Base-by-base conservation (phyloP, 2,888 invertebrate species). In the Fragum whitleyi region DNA sequence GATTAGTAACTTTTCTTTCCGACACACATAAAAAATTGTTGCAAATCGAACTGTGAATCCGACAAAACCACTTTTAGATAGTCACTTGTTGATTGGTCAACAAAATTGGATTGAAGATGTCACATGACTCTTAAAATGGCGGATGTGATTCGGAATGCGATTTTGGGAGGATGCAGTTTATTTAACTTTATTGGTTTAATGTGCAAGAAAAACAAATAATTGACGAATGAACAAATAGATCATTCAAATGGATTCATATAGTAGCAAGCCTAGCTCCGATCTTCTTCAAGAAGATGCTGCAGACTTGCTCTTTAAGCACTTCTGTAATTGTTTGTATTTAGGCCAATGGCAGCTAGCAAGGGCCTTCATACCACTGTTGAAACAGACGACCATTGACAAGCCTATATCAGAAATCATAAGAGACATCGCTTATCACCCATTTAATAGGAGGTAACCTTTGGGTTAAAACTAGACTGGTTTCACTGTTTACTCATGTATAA, bases 331-430 rank as follows among this genome's bases (percentile, higher is more conserved):
- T 87, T 68, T 93, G 28, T 90, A 88, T 70, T 79, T 92, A 53
- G 93, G 93, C 11, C 92, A 93, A 81, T 93, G 93, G 92, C 92
- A 93, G 85, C 85, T 92, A 69, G 92, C 92, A 0, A 83, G 86
- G 65, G 86, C 92, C 14, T 90, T 89, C 76, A 72, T 90, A 9
- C 65, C 81, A 47, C 86, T 87, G 57, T 76, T 92, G 26, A 28
- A 39, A 36, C 16, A 16, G 23, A 11, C 42, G 14, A 59, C 81
- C n/a, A 51, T 72, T 61, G 85, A 89, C n/a, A 79, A 79, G 19
- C 82, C 89, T 59, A 81, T 91, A 9, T 70, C 75, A n/a, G 83
- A 88, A 19, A 53, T 91, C 26, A 71, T 93, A 26, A 76, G 79
- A 36, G 88, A 91, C 73, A 74, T 92, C 42, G 85, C 87, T 6